Base-by-base conservation (phyloP, 2,797 vertebrate species). In the Spinus pinus region DNA sequence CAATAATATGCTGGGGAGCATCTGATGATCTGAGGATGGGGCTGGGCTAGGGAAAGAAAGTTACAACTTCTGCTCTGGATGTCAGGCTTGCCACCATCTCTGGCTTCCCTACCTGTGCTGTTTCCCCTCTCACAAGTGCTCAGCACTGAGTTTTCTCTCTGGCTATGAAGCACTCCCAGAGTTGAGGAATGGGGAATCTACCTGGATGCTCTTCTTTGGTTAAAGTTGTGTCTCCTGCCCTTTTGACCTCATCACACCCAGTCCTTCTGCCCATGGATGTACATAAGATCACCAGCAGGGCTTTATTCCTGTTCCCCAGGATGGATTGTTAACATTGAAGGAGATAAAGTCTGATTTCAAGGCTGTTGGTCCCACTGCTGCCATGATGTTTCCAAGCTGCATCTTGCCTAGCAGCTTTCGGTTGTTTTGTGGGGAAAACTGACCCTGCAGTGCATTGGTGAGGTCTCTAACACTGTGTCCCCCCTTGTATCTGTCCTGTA, bases 141-240 rank as follows among this genome's bases (percentile, higher is more conserved):
- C 14, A 57, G 27, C 33, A 13, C 24, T 5, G 35, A 70, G 16
- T 42, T 77, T 78, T 78, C 21, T 37, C 28, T 62, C 33, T 75
- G 62, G 1, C 21, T 75, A 27, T 54, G 75, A 62, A 73, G 19
- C 5, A 58, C 19, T 72, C 27, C 42, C 1, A 8, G 61, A 35
- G 30, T 0, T 37, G n/a, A 79, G 50, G 33, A 47, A 14, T 2
- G 6, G 20, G 25, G 8, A 57, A 65, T 25, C 31, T 0, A 1
- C 33, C 25, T 5, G 6, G 31, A 7, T 62, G 12, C 12, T 84
- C 61, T 86, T 46, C 62, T 81, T 74, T 46, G 14, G 9, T 70
- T 53, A 35, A 41, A 28, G 18, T 10, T 61, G 16, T 57, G 12
- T 19, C 20, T 93, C 21, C 50, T 67, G 30, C 22, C 9, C 24